Conservation (phyloP, 2,797 vertebrate genomes). For the Anguilla obscura region DNA sequence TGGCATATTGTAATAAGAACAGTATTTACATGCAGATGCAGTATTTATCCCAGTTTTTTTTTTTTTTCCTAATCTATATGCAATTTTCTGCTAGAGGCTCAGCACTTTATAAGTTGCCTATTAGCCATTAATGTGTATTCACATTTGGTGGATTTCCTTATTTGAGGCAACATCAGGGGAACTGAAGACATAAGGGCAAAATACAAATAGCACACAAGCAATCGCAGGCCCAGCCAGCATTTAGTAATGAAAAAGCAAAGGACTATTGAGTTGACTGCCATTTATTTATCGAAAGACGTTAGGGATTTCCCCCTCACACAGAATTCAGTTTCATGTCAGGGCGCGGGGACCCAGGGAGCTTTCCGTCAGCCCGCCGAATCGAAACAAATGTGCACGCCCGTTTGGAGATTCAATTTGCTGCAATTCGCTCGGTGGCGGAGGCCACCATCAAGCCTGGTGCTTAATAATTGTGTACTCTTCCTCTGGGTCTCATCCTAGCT, state of each 20-base stretch:
- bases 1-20: background rate
- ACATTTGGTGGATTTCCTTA: background rate
- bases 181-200: background rate
- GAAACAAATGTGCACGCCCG: conserved; percentile 36
- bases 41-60: background rate
- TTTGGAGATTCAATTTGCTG: background rate
- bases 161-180: conserved; percentile 2
- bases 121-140: conserved; percentile 5
- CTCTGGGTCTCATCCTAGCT: conserved; percentile 17
- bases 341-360: conserved; percentile 34
- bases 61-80: background rate
- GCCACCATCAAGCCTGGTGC: background rate
- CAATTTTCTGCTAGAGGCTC: background rate
- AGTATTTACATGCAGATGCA: background rate
- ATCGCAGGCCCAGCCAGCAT: background rate
- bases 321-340: conserved; percentile 41
- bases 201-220: background rate
- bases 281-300: conserved; percentile 27
- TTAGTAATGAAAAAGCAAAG: background rate
- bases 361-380: conserved; percentile 43
- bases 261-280: background rate
- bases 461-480: background rate
- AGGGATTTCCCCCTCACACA: conserved; percentile 20
- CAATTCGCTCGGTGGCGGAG: background rate
- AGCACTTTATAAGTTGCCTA: background rate